Base-by-base conservation (phyloP, 1,140 invertebrate genomes). In the Sycophaga agraensis region DNA sequence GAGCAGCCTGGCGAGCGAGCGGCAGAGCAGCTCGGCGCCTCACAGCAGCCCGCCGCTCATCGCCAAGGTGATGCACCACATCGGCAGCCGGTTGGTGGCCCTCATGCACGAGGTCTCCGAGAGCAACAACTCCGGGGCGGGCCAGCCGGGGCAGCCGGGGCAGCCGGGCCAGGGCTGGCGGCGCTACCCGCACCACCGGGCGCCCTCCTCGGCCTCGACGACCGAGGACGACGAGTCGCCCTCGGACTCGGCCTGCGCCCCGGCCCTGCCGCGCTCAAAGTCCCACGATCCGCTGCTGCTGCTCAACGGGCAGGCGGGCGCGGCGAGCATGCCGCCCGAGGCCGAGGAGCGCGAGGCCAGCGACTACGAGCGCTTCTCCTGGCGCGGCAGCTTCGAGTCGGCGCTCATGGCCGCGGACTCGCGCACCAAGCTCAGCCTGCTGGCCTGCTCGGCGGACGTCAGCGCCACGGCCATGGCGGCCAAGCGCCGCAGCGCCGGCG, bases 91-190 rank as follows among this genome's bases (percentile, higher is more conserved):
- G n/a, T 77, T 96, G 28, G 91, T 94, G 2, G 91, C 92, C 0
- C 79, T 96, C 28, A 96, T 96, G 94, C 92, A 94, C 71, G 93
- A 96, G 72, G 93, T 95, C 4, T 91, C 89, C 16, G 90, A 87
- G 59, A 88, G 89, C 26, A 86, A 87, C 43, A 86, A 87, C 42
- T 71, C 78, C 4, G 64, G 70, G 0, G 80, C 73, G 1, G 64
- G 64, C 66, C 3, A 78, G 73, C 73, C 65, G 73, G 65, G 65
- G 65, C 3, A 78, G 74, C 74, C 65, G 73, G 37, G 66, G 75
- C 4, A 63, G 16, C n/a, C 3, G 22, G 5, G 19, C 2, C 3
- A 24, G 2, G 43, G 59, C 1, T 62, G 61, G 53, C 48, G 61
- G 8, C 50, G 61, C 8, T 63, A 58, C 14, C 61, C 61, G 5